Base-by-base conservation (phyloP, 2,113 vertebrate genomes). In the Poicephalus meyeri region DNA sequence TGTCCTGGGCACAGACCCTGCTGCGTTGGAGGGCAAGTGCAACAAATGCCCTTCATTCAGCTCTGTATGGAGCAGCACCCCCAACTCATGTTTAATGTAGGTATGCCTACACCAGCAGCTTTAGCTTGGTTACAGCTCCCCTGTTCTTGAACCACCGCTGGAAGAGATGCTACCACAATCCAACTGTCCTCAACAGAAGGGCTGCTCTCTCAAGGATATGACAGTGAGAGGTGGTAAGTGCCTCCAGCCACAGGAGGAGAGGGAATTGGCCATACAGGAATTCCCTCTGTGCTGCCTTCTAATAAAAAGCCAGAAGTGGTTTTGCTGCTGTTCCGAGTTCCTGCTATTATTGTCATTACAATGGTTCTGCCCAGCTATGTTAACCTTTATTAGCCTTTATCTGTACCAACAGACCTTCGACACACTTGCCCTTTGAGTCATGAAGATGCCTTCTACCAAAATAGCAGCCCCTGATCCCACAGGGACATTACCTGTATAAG, bases 141-240 rank as follows among this genome's bases (percentile, higher is more conserved):
- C 46, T 18, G 39, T 20, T 69, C 39, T 29, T 24, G 24, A 12
- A 64, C 19, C 28, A 10, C 11, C n/a, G 28, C 10, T 4, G 4
- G 31, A 3, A 16, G 66, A 50, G 37, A 6, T 5, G 19, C 21
- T 41, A 6, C 17, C 24, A 13, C 29, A 9, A 58, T 3, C 55
- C 64, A 23, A 2, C 44, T 1, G 10, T 53, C 33, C 55, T 4
- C 13, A 6, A 3, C 2, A 17, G 23, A 31, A 33, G 35, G 41
- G 39, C 21, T 3, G 14, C 12, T 16, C 28, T 31, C 52, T 6
- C 33, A 6, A 41, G 64, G 47, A 10, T 2, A 41, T 0, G 12
- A 7, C 16, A 11, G 8, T 0, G 11, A 4, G 20, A 10, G 23
- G 23, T 28, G 37, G 14, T 14, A 10, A n/a, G 15, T 9, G 17